phyloP scores from a whole-genome alignment of 2,888 invertebrate species.

The Ctena decussata region DNA sequence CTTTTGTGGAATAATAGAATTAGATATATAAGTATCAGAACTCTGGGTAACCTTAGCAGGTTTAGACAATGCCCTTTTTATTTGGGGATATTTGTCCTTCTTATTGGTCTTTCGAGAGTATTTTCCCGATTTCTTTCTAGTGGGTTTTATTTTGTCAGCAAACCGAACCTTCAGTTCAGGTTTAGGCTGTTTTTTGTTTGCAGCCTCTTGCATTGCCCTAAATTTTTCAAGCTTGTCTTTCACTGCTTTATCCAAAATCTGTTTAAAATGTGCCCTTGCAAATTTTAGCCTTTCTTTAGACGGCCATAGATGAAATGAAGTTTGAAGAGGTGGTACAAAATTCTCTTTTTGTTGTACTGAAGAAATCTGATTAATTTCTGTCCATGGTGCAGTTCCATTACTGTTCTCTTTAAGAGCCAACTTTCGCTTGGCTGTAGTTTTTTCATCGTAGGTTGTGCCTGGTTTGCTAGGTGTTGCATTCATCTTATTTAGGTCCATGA shows the following conservation, averaged over 20 bases:
- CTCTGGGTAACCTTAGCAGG: slow-evolving; percentile 7
- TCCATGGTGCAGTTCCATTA: neutral
- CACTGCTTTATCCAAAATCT: slow-evolving; percentile 69
- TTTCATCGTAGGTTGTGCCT: slow-evolving; percentile 45
- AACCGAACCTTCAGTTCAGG: neutral
- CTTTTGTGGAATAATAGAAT: neutral
- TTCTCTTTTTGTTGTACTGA: slow-evolving; percentile 9
- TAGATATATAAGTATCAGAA: neutral
- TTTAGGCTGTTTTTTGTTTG: neutral
- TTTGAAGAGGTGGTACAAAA: slow-evolving; percentile 3
- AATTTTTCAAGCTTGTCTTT: slow-evolving; percentile 48
- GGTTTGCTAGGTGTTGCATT: slow-evolving; percentile 68
- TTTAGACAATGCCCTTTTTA: slow-evolving; percentile 67
- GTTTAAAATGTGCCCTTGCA: slow-evolving; percentile 71
- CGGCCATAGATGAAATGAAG: slow-evolving; percentile 50
- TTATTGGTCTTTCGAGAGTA: slow-evolving; percentile 1
- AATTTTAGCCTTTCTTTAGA: slow-evolving; percentile 73
- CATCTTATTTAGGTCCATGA: slow-evolving; percentile 67
- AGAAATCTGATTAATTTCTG: neutral
- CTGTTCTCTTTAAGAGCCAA: slow-evolving; percentile 57
- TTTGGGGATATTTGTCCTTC: slow-evolving; percentile 66
- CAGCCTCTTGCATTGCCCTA: neutral
- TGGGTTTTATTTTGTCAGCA: neutral
- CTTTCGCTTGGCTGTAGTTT: slow-evolving; percentile 62
- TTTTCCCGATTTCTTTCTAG: neutral